A percentile compares a stretch with the other conserved stretches of the same genome.
These are phyloP conservation scores for Brachypteracias leptosomus DNA, from an alignment of 2,113 vertebrate species.

Conservation along the genomic window DNA sequence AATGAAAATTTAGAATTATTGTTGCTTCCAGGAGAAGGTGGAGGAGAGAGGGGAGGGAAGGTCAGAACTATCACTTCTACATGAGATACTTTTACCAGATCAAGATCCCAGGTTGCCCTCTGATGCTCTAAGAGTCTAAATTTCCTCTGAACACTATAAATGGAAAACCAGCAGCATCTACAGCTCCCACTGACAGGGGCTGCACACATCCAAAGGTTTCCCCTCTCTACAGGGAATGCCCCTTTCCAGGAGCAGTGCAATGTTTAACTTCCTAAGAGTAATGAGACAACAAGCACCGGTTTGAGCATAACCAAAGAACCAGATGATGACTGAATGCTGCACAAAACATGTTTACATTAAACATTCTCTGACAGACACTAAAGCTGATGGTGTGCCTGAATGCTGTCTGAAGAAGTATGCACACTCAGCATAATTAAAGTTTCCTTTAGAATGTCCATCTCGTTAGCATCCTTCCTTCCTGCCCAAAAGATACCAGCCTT, in stretches of 20 bases:
- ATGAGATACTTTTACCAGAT: not conserved
- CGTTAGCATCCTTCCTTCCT: not conserved
- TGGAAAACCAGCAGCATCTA: not conserved
- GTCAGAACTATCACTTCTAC: not conserved
- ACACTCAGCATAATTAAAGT: not conserved
- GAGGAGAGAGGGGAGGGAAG: not conserved
- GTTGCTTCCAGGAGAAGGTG: not conserved
- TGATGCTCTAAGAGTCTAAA: fast-evolving
- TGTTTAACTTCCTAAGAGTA: not conserved
- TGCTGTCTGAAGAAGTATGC: not conserved
- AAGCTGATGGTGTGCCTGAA: not conserved
- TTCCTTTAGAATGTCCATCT: not conserved
- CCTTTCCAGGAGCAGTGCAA: not conserved
- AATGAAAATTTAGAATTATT: not conserved
- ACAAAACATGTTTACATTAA: not conserved
- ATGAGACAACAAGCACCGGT: fast-evolving
- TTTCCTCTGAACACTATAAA: not conserved
- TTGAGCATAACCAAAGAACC: fast-evolving
- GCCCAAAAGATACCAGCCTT: not conserved
- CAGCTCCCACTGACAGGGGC: not conserved
- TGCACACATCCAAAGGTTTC: not conserved
- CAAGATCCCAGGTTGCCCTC: not conserved
- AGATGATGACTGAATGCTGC: not conserved
- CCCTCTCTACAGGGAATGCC: not conserved
- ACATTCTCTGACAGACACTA: not conserved